Evolutionary conservation across 2,888 invertebrate genomes (phyloP).

Genomic region (Bembecia ichneumoniformis): DNA sequence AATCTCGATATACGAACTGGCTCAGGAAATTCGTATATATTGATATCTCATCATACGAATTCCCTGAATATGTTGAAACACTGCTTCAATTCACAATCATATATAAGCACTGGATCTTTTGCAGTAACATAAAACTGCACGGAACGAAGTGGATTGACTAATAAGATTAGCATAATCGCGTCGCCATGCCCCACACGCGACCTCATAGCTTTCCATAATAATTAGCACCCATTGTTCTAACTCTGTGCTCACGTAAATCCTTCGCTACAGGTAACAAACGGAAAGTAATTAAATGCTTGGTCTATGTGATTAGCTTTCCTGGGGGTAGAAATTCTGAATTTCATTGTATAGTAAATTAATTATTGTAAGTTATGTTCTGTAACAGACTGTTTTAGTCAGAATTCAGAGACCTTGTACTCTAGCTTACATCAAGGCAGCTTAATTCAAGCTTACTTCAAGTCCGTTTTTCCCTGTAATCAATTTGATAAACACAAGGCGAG

Average conservation of each 20-base stretch:
- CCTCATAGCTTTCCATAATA: conserved; percentile 59
- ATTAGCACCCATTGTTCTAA: conserved; percentile 42
- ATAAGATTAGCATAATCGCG: conserved; percentile 67
- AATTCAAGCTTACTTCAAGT: too few species aligned
- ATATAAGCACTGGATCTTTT: conserved; percentile 17
- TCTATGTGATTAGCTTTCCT: not conserved
- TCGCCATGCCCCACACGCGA: conserved; percentile 43
- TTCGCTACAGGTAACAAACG: not conserved
- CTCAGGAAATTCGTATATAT: too few species aligned
- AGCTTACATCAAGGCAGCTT: too few species aligned
- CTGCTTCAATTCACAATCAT: too few species aligned
- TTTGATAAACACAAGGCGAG: too few species aligned
- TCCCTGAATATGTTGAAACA: too few species aligned
- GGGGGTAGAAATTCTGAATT: not conserved
- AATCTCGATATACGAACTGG: too few species aligned
- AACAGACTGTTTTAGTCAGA: too few species aligned
- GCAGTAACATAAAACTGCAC: conserved; percentile 44
- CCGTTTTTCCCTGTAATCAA: too few species aligned
- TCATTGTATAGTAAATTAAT: not conserved
- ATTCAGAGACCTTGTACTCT: too few species aligned
- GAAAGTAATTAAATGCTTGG: not conserved
- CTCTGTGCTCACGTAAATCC: not conserved
- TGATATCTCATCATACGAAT: too few species aligned
- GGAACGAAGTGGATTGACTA: conserved; percentile 57
- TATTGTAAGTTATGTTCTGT: not conserved